A percentile compares a stretch with the other conserved stretches of the same genome.
phyloP scores from a whole-genome alignment of 2,888 invertebrate species.

The Nebria brevicollis region DNA sequence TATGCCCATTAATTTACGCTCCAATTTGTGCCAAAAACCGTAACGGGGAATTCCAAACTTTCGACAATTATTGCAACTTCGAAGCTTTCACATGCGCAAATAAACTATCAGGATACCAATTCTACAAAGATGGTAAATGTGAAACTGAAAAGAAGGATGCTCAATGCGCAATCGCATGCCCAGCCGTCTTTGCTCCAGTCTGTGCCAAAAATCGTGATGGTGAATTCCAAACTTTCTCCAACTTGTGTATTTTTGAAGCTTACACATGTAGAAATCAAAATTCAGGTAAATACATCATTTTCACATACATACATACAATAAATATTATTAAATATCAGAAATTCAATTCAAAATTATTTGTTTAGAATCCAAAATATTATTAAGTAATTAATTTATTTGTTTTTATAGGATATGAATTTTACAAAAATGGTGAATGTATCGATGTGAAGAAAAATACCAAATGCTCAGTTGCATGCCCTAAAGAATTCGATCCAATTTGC shows the following conservation, averaged over 20 bases:
- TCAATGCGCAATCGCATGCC: background rate
- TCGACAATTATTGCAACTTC: background rate
- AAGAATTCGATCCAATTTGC: background rate
- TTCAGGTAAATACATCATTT: too few relatives aligned
- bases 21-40: background rate
- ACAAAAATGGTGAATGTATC: background rate
- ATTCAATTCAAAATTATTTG: background rate
- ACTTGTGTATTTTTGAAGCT: background rate
- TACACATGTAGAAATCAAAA: background rate
- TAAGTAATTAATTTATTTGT: background rate
- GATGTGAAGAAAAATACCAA: background rate
- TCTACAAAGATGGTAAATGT: background rate
- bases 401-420: slow-evolving; percentile 6
- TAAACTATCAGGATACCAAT: background rate
- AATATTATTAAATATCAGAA: background rate
- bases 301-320: background rate
- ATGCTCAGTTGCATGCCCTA: background rate
- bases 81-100: background rate
- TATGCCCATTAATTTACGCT: background rate
- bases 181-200: background rate
- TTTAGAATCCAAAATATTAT: background rate
- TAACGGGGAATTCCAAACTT: background rate
- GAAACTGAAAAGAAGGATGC: background rate
- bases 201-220: background rate
- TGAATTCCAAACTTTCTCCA: background rate